phyloP scores from a whole-genome alignment of 2,113 vertebrate genomes.

The Paradisaea rubra region DNA sequence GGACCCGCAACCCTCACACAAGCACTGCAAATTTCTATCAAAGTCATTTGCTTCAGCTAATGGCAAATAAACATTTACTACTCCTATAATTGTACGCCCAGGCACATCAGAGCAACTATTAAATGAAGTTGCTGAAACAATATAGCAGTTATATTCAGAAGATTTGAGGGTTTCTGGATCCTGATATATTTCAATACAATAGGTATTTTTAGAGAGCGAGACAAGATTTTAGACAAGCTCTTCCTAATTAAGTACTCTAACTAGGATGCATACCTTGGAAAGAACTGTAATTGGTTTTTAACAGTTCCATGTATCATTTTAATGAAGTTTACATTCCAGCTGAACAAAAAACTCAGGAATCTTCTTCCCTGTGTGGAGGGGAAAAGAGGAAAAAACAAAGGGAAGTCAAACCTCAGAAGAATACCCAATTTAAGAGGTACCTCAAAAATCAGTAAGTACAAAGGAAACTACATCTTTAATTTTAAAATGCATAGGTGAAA shows the following conservation, averaged over 20 bases:
- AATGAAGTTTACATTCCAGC: slow-evolving; percentile 87
- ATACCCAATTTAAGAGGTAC: not conserved
- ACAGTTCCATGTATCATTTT: slow-evolving; percentile 88
- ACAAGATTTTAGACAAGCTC: not conserved
- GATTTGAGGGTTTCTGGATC: not conserved
- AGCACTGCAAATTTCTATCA: not conserved
- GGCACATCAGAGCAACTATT: not conserved
- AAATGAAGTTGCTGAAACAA: not conserved
- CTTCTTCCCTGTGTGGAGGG: slow-evolving; percentile 80
- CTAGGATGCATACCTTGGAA: slow-evolving; percentile 78
- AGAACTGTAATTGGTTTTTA: slow-evolving; percentile 89
- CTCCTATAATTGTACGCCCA: not conserved
- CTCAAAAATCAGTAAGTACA: not conserved
- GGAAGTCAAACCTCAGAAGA: not conserved
- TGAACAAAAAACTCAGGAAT: slow-evolving; percentile 91
- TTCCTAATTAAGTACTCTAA: slow-evolving; percentile 4
- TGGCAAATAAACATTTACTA: not conserved
- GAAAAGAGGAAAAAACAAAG: not conserved
- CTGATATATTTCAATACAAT: not conserved
- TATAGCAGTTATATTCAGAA: not conserved
- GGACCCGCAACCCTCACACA: not conserved
- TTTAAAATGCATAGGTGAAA: not conserved
- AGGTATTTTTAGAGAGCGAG: not conserved
- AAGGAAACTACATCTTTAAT: not conserved
- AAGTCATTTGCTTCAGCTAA: not conserved